Base-by-base conservation (phyloP, 2,113 vertebrate genomes). In the Piprites chloris region DNA sequence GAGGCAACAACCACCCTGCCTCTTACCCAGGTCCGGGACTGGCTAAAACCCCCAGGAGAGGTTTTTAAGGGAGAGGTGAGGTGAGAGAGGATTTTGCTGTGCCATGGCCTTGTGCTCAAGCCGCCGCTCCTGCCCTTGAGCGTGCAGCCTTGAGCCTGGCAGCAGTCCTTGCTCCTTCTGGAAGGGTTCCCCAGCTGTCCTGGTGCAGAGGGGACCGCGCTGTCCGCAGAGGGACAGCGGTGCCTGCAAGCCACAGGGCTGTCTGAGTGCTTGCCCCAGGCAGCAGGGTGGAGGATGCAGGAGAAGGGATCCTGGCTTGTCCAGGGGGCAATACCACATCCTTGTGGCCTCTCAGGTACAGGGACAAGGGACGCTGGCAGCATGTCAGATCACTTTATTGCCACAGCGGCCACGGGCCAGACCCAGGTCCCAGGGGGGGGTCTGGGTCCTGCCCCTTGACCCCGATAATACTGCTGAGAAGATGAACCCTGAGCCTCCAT, bases 181-280 rank as follows among this genome's bases (percentile, higher is more conserved):
- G 63, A 33, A 41, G 68, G 19, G 32, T 41, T 9, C 42, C 18
- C 11, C 0, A 2, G 14, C 7, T 23, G 33, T 44, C 77, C 33
- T 0, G 0, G 47, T 9, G 53, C 8, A 27, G 44, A 17, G n/a
- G 30, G 30, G n/a, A 80, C 22, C 0, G 0, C 0, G 1, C 61
- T 49, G 62, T 52, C 37, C 47, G 27, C 16, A 27, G 32, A 76
- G 37, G 22, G 32, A 73, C 1, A 4, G 9, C 1, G 33, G 53
- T 32, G 22, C n/a, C 26, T 49, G 23, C 56, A 67, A 55, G 28
- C n/a, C 39, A 5, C 44, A n/a, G 39, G 46, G 39, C 16, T 50
- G 50, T 10, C n/a, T 9, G 3, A 30, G 17, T 14, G 52, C 56
- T 52, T 49, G 35, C 5, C 33, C 12, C 3, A 3, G 19, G 32